Evolutionary conservation across 2,797 vertebrate species (phyloP), one percentile per base, ranked within the genome.

Genomic region (Podarcis siculus): DNA sequence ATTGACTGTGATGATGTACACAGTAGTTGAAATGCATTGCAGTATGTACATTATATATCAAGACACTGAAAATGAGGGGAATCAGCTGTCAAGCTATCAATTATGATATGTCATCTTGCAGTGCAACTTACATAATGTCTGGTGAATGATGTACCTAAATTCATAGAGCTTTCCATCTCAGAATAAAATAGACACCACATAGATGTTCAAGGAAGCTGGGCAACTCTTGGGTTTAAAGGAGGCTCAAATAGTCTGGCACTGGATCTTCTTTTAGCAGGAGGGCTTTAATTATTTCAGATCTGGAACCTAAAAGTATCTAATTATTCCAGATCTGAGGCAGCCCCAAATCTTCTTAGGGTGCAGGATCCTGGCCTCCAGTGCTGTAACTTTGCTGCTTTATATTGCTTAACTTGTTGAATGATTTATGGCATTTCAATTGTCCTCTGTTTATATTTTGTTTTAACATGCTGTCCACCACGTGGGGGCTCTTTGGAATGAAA

Each of bases 11-110:
- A 92, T 86, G 93, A 83, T 89, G 88, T 88, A 90, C 32, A 91
- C 86, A 91, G 67, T 84, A 82, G 49, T 84, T 91, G 90, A 92
- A 95, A 94, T 83, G 76, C 61, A 92, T 94, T 94, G 93, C 27
- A 49, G 77, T 88, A n/a, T 85, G 94, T 92, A 91, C 90, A 93
- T 95, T 95, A 94, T 95, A 90, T 91, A 95, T 94, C 88, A 93
- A 92, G 94, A 88, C 69, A 86, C 89, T 77, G 89, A 90, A 89
- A 94, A 90, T 93, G 82, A 95, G 91, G 90, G 87, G 89, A 90
- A 92, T 90, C 73, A 37, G 42, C 91, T 94, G 91, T 91, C 94
- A 93, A 89, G 86, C 73, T 93, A 94, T 93, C 61, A 94, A 93
- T 96, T 94, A 93, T 87, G 67, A 92, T 75, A 86, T 66, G 79